Evolutionary conservation across 2,888 invertebrate genomes (phyloP), one percentile per base, ranked within the genome.

Genomic region (Cynaeus angustus): DNA sequence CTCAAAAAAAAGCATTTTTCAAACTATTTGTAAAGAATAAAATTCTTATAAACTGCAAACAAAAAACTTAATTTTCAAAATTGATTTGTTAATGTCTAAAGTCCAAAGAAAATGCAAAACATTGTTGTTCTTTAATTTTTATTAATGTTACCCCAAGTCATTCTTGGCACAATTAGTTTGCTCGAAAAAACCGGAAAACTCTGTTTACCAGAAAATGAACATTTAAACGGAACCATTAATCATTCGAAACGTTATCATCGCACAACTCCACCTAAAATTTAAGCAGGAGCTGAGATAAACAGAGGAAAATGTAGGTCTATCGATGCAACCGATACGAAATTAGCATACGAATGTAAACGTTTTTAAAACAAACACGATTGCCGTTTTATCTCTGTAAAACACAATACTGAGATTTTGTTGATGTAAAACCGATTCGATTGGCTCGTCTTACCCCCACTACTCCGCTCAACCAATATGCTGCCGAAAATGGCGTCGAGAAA

Each of bases 141-240:
- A 59, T 59, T 59, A 59, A 45, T 45, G 45, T 12, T 28, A 12
- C 6, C 14, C 1, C n/a, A 12, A 10, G 7, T n/a, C 13, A 26
- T 28, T 41, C 21, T 12, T 16, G 9, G 16, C 33, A n/a, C 14
- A 59, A 59, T 59, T 14, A 59, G 43, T 38, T 43, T 8, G 16
- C n/a, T 13, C 9, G 38, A 5, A 52, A 52, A 52, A 52, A 33
- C 33, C 55, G 4, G 55, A 14, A 55, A 33, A 14, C 38, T 9
- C 14, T 55, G 53, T 38, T 55, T 55, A 55, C 53, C 37, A 38
- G 37, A 55, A 55, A 55, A 55, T 55, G 38, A 41, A 56, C 56
- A 56, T 56, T 56, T 56, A 41, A 56, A 10, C 56, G 4, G 16
- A 12, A 21, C 26, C 41, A 56, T 56, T 43, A 56, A 56, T 56